phyloP scores from a whole-genome alignment of 2,113 vertebrate species.

The Arvicanthis niloticus region DNA sequence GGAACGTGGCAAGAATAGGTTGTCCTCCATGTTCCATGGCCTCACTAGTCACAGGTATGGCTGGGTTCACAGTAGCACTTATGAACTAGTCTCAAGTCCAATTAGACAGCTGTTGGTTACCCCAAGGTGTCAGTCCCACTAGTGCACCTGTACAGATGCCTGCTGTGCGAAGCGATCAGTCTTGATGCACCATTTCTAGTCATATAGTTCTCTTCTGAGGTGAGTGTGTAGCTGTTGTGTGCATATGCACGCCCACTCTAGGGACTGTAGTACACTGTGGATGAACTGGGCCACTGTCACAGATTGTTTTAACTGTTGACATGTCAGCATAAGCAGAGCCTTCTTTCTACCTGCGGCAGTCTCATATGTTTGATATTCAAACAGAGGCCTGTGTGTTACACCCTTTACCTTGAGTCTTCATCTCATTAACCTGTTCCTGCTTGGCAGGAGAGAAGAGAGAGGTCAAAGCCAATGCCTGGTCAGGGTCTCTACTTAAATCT shows the following conservation, averaged over 20 bases:
- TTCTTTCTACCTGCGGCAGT: neutral
- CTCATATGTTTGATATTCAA: neutral
- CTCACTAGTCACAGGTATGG: neutral
- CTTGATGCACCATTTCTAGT: conserved; percentile 61
- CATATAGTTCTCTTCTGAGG: neutral
- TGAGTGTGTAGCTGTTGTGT: too few relatives aligned
- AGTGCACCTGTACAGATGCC: neutral
- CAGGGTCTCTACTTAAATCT: neutral
- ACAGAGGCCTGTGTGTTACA: rapidly evolving
- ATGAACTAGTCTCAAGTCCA: neutral
- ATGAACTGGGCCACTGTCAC: neutral
- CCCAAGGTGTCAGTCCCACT: neutral
- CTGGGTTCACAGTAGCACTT: neutral
- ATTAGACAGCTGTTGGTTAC: neutral
- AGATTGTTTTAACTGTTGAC: conserved; percentile 51
- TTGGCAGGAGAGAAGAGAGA: neutral
- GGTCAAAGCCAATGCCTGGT: neutral
- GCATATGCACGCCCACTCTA: neutral
- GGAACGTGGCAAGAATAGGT: neutral
- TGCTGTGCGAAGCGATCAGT: neutral
- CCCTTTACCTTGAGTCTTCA: neutral
- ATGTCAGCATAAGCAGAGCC: neutral
- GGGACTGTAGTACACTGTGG: neutral
- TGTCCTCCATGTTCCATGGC: neutral
- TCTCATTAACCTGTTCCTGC: neutral